These are phyloP conservation scores for Mohoua ochrocephala DNA, from an alignment of 2,113 vertebrate species.

Conservation along the genomic window DNA sequence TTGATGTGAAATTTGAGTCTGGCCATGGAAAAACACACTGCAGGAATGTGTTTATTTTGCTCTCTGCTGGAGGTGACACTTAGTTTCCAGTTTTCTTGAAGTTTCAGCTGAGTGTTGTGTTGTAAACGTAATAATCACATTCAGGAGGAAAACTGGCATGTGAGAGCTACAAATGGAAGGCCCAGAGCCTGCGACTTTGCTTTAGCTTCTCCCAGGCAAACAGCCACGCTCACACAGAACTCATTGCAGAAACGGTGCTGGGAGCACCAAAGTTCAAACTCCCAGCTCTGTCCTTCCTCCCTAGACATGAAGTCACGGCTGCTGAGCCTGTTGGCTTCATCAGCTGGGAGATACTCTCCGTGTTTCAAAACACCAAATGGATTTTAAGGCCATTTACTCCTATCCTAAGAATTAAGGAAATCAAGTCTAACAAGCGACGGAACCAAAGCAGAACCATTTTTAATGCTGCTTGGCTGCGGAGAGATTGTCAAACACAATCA, in stretches of 20 bases:
- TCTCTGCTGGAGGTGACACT: constrained; percentile 3
- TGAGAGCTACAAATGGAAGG: not conserved
- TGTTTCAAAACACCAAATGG: not conserved
- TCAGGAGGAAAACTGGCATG: not conserved
- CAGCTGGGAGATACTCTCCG: not conserved
- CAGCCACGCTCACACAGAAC: not conserved
- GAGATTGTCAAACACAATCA: not conserved
- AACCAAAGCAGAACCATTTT: not conserved
- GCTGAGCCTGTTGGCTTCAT: not conserved
- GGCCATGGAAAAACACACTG: not conserved
- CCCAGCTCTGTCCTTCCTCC: not conserved
- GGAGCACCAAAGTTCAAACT: not conserved
- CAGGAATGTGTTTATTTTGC: constrained; percentile 14
- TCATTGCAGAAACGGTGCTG: not conserved
- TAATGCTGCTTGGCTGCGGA: not conserved
- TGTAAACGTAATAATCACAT: not conserved
- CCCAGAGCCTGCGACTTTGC: not conserved
- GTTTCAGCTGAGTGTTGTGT: not conserved
- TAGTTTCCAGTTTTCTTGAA: not conserved
- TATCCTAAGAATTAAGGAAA: not conserved
- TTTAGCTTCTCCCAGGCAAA: not conserved
- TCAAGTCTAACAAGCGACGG: not conserved
- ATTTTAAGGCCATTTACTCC: not conserved
- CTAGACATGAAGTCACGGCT: not conserved
- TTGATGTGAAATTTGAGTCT: constrained; percentile 12